phyloP scores from a whole-genome alignment of 2,113 vertebrate species.

The Neotragus moschatus region DNA sequence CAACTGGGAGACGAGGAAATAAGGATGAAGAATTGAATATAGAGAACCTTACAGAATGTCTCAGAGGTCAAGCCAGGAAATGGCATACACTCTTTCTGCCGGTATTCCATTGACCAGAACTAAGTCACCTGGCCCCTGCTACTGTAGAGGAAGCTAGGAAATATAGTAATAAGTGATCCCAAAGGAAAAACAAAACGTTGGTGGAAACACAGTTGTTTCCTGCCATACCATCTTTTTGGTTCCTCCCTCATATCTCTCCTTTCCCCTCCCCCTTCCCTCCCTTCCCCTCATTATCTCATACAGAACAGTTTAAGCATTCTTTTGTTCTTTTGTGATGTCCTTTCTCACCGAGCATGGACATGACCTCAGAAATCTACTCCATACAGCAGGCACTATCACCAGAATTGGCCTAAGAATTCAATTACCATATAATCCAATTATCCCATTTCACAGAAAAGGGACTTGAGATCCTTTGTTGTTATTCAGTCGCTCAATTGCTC shows the following conservation, averaged over 20 bases:
- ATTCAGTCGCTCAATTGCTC: background rate
- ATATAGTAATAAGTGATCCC: background rate
- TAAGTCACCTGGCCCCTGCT: background rate
- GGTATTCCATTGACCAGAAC: background rate
- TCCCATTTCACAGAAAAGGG: background rate
- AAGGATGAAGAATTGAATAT: background rate
- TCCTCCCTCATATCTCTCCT: background rate
- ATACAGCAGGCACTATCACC: background rate
- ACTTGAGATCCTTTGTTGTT: background rate
- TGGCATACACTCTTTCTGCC: background rate
- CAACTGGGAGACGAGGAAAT: background rate
- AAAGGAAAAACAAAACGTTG: background rate
- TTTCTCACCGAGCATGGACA: background rate
- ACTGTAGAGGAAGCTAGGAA: background rate
- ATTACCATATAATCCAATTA: background rate
- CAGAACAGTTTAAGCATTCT: background rate
- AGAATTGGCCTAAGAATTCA: background rate
- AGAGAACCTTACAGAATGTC: background rate
- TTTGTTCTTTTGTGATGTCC: background rate
- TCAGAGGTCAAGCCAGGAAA: background rate
- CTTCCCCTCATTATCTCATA: background rate
- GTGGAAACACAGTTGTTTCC: background rate
- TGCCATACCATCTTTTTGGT: background rate
- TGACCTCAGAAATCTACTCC: background rate
- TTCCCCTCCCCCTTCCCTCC: background rate